Base-by-base conservation (phyloP, 2,888 invertebrate genomes). In the Clitarchus hookeri region DNA sequence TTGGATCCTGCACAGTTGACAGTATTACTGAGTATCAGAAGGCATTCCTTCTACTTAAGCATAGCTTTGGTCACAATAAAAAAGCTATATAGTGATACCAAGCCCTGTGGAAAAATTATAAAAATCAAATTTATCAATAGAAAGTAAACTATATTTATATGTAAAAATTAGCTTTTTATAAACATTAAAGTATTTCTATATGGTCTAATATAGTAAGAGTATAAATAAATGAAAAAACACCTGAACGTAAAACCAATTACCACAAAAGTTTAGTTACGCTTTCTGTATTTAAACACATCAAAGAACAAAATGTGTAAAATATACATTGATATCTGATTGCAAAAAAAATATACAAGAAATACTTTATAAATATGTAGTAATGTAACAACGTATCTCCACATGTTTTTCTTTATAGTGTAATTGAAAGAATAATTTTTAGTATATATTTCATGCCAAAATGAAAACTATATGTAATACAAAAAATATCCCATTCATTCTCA, bases 311-410 rank as follows among this genome's bases (percentile, higher is more conserved):
- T 80, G 80, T 80, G 26, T 16, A 80, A 26, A 80, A 80, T 80
- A 80, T 80, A 80, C 80, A 80, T 80, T 80, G 12, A 80, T 12
- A 26, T 80, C 27, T 80, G 80, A 26, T 23, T 80, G 80, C 80
- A 80, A 80, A 80, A 26, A 80, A 80, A 65, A 65, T 16, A 65
- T 19, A 19, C 26, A 80, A 0, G 0, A 19, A 26, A 16, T 1
- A 80, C 27, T 80, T 80, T 2, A 12, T 26, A 27, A 27, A 27
- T 0, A 80, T 12, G 23, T 12, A 80, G 2, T 80, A 80, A 80
- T 44, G 27, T 80, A 4, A 80, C 25, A 9, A n/a, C n/a, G n/a
- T n/a, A n/a, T 19, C 80, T 80, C 4, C 27, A n/a, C n/a, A n/a
- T n/a, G n/a, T n/a, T n/a, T n/a, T n/a, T n/a, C n/a, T 11, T 25